phyloP scores from a whole-genome alignment of 2,113 vertebrate genomes.

The Brachypteracias leptosomus region DNA sequence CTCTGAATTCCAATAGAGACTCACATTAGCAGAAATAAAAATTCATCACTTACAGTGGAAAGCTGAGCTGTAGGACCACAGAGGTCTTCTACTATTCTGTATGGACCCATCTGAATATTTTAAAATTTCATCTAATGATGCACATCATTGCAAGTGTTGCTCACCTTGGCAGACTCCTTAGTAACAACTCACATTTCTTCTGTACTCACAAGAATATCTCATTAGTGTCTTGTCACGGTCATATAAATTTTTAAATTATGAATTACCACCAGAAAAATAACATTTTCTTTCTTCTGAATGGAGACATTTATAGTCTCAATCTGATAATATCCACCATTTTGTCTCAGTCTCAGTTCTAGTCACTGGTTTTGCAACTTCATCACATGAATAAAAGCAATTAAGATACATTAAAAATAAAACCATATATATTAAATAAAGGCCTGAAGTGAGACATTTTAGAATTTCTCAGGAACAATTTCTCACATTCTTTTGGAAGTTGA shows the following conservation, averaged over 20 bases:
- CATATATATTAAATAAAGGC: background rate
- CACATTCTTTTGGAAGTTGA: background rate
- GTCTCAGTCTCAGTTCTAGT: background rate
- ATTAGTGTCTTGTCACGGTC: background rate
- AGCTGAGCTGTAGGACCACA: background rate
- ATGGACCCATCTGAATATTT: background rate
- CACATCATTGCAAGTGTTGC: background rate
- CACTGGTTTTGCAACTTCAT: background rate
- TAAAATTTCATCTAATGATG: background rate
- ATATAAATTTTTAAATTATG: background rate
- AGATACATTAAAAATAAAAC: background rate
- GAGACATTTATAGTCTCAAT: background rate
- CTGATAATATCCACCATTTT: background rate
- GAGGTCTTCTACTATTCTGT: background rate
- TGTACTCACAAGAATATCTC: background rate
- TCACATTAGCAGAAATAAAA: background rate
- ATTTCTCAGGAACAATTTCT: background rate
- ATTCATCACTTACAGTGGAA: rapidly evolving
- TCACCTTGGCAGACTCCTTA: background rate
- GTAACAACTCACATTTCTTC: background rate
- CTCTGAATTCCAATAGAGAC: background rate
- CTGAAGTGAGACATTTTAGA: background rate
- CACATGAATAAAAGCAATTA: background rate
- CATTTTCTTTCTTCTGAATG: background rate
- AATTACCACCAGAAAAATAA: background rate